A percentile compares a stretch with the other conserved stretches of the same genome.
phyloP scores from a whole-genome alignment of 1,140 invertebrate species.

The Radopholus similis region DNA sequence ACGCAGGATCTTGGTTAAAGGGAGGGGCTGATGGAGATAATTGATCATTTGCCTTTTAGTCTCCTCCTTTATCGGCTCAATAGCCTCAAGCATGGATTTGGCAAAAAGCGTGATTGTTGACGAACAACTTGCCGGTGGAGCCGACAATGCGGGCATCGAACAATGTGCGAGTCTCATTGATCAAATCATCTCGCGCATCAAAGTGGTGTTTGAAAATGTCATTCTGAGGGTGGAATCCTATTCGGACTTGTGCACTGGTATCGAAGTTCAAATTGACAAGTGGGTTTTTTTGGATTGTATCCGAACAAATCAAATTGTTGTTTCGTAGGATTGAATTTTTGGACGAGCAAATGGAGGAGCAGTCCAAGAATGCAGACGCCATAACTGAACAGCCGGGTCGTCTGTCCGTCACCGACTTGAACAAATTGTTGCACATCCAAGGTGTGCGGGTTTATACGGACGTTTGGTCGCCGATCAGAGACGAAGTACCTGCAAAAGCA shows the following conservation, averaged over 20 bases:
- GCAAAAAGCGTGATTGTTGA: constrained; percentile 27
- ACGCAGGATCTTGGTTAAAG: constrained; percentile 39
- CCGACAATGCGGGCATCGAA: constrained; percentile 36
- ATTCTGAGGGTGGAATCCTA: constrained; percentile 35
- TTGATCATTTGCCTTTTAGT: constrained; percentile 34
- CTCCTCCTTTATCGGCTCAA: constrained; percentile 32
- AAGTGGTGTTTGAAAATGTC: constrained; percentile 37
- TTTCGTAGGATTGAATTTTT: constrained; percentile 43
- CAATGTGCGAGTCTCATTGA: constrained; percentile 43
- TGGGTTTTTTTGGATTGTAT: constrained; percentile 6
- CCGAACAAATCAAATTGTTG: neutral
- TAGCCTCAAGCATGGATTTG: constrained; percentile 41
- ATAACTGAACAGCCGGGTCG: constrained; percentile 14
- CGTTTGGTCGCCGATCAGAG: constrained; percentile 30
- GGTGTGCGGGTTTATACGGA: constrained; percentile 44
- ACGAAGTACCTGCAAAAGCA: neutral
- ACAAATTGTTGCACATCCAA: constrained; percentile 39
- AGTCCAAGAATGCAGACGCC: neutral
- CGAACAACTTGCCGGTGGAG: constrained; percentile 20
- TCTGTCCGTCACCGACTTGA: constrained; percentile 32
- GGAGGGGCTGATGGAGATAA: neutral
- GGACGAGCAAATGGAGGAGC: constrained; percentile 41
- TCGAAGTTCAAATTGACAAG: constrained; percentile 48
- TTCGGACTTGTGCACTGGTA: constrained; percentile 31
- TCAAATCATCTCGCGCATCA: constrained; percentile 41